Evolutionary conservation across 92 coral and sea anemone species (phyloP).

Genomic region (Parazoanthus swiftii): DNA sequence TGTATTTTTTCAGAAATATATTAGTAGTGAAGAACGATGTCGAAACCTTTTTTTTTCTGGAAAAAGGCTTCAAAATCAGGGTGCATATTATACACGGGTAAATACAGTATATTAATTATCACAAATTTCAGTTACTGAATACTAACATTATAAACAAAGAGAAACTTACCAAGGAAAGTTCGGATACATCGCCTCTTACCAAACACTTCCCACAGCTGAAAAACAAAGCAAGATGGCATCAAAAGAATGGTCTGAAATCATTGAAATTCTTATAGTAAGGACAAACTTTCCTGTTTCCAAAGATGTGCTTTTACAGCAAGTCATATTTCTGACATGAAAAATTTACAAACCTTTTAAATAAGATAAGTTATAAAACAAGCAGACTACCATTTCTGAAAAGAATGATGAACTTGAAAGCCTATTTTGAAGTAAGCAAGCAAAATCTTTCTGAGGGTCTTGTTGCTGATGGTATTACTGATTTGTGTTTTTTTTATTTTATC

Average conservation of each 20-base stretch:
- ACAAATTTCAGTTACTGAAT: not conserved
- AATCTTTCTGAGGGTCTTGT: too few relatives aligned
- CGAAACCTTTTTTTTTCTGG: too few relatives aligned
- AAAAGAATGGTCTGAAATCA: not conserved
- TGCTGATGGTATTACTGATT: too few relatives aligned
- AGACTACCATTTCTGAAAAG: too few relatives aligned
- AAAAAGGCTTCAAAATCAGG: too few relatives aligned
- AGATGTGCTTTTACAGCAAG: not conserved
- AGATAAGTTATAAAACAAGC: not conserved
- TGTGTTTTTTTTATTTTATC: too few relatives aligned
- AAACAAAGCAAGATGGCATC: not conserved
- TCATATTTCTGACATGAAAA: not conserved
- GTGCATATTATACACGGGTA: too few relatives aligned
- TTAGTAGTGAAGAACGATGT: too few relatives aligned
- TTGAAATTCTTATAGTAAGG: too few relatives aligned
- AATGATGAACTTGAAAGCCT: too few relatives aligned
- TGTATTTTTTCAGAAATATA: too few relatives aligned
- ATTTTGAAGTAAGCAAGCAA: too few relatives aligned
- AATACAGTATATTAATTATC: not conserved
- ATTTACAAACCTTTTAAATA: not conserved
- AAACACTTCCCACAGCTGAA: constrained; percentile 97
- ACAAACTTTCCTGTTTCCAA: not conserved
- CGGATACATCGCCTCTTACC: constrained; percentile 90
- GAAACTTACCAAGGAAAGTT: constrained; percentile 78
- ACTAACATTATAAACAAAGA: not conserved